Evolutionary conservation across 1,140 invertebrate species (phyloP), one percentile per base, ranked within the genome.

Genomic region (Conopomorpha cramerella): DNA sequence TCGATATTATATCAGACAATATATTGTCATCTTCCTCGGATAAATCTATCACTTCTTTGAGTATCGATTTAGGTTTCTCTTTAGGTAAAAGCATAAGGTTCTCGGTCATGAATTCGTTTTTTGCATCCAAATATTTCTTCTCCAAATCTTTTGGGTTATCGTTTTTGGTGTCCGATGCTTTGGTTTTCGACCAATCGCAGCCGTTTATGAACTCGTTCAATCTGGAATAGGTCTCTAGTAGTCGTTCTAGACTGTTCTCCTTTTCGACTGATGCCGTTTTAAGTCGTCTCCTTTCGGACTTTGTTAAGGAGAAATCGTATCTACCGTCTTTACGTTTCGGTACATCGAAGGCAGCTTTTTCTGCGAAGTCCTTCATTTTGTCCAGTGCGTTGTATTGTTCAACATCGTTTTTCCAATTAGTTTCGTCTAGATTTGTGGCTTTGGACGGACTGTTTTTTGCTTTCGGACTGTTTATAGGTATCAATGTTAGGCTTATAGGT

Each of bases 341-440:
- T 1, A 74, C 49, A 36, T 73, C 68, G 47, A 79, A 67, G 0
- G 77, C 61, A 0, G 71, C 77, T 44, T 72, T 78, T 39, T 79
- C 68, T 11, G 74, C 74, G 51, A 79, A 79, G 40, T 76, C 66
- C 40, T 77, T 77, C 62, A 79, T 79, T 57, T 77, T 79, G 29
- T 79, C 77, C 25, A 79, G 40, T 0, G 77, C 77, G 41, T 78
- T 78, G 39, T 79, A 79, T 49, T 79, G 68, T 15, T 72, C 62
- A 4, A 42, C 52, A 14, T 55, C 17, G 30, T 17, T 57, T 38
- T 62, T 68, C 50, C 56, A 67, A n/a, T 46, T 46, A 8, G 45
- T 33, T 25, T 59, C 54, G 31, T 70, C 56, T 31, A 58, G 49
- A 34, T 45, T 60, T 23, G 59, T 36, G 3, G 52, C 55, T 56